Conservation (phyloP, 1,140 invertebrate species). For the Aphidius ervi region DNA sequence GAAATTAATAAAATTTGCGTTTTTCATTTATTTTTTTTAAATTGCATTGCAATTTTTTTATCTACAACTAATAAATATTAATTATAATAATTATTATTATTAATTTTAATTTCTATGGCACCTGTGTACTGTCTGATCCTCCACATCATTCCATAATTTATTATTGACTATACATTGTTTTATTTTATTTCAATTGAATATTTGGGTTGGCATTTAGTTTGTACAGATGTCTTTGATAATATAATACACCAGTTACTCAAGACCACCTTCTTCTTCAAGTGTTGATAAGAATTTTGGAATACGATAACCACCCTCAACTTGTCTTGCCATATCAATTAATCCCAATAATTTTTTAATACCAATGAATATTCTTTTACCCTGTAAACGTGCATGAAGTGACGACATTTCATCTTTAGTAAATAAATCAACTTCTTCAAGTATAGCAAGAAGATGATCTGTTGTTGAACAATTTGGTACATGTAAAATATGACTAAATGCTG, state of each 20-base stretch:
- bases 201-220: no score
- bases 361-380: constrained; percentile 80
- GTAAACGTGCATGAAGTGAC: constrained; percentile 69
- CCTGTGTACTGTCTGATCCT: no score
- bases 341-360: constrained; percentile 93
- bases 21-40: no score
- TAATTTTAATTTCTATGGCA: no score
- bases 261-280: constrained; percentile 83
- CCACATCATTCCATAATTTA: no score
- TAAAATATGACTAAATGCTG: constrained; percentile 83
- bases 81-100: no score
- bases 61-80: no score
- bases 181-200: no score
- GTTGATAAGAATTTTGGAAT: constrained; percentile 88
- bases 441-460: constrained; percentile 78
- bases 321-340: constrained; percentile 84
- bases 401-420: constrained; percentile 78
- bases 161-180: no score
- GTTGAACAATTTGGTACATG: constrained; percentile 88
- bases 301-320: constrained; percentile 76
- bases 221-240: no score
- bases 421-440: constrained; percentile 80
- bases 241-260: constrained; percentile 52
- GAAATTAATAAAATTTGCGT: no score
- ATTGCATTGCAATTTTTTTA: not conserved